phyloP scores from a whole-genome alignment of 2,797 vertebrate genomes.

The Botia almorhae region DNA sequence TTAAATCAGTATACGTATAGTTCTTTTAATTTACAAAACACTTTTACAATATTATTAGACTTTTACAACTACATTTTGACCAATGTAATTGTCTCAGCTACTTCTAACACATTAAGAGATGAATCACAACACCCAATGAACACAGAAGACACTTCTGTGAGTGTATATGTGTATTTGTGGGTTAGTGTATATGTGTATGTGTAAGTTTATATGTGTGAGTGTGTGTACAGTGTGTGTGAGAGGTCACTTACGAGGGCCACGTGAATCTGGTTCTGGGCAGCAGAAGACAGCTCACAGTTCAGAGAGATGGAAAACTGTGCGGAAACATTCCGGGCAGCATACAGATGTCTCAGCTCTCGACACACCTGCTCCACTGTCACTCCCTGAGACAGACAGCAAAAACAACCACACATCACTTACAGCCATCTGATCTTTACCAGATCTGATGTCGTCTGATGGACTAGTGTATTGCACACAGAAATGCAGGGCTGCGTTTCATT shows the following conservation, averaged over 20 bases:
- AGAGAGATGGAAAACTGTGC: constrained; percentile 85
- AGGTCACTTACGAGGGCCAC: constrained; percentile 86
- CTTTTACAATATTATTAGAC: no score
- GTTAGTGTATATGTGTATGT: not conserved
- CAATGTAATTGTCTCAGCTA: no score
- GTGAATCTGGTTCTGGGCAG: constrained; percentile 86
- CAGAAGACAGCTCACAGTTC: constrained; percentile 84
- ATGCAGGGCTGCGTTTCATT: not conserved
- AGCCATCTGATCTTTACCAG: not conserved
- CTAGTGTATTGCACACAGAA: not conserved
- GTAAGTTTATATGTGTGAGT: no score
- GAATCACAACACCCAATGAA: no score
- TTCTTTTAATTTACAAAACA: no score
- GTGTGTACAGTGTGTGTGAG: no score
- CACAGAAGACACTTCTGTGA: no score
- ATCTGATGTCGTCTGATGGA: not conserved
- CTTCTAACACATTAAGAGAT: no score
- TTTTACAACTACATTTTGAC: no score
- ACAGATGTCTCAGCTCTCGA: constrained; percentile 84
- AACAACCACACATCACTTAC: not conserved
- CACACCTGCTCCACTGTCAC: constrained; percentile 90
- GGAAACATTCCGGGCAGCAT: constrained; percentile 84
- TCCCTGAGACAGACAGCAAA: constrained; percentile 73
- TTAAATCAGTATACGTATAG: no score
- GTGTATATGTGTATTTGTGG: no score